Base-by-base conservation (phyloP, 2,113 vertebrate genomes). In the Myrmophylax atrothorax region DNA sequence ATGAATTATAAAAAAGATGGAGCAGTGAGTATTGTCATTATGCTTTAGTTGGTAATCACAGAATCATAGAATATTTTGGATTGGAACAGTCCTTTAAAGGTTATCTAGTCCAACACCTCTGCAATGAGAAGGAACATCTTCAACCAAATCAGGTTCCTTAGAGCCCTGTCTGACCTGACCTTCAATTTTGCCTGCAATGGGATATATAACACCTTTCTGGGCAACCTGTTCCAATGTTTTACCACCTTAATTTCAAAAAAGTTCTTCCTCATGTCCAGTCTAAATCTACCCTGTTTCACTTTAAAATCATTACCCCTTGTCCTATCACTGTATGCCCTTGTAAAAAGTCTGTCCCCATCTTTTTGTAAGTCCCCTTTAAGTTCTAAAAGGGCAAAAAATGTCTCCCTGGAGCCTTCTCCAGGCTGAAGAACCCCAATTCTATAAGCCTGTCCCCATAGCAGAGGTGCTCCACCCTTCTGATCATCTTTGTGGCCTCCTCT, bases 291-390 rank as follows among this genome's bases (percentile, higher is more conserved):
- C 4, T n/a, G 7, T 20, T 58, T 59, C 14, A 38, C 11, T 49
- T 79, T 62, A 84, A 60, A 93, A 19, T 7, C 28, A 18, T 40
- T 40, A 18, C 3, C 4, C 5, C 12, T 59, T 35, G 10, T 38
- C 16, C 12, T 49, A 8, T 44, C 1, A 2, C 35, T 14, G 11
- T 6, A 77, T 8, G 5, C 3, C 31, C 6, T 68, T 1, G 3
- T 37, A 62, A 68, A 72, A 62, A 13, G 7, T 42, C 14, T 67
- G 2, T 24, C 24, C 5, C 12, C 13, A 33, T 33, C 17, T 69
- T 69, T 74, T 33, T 18, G 20, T 24, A 55, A 35, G 12, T 3
- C 24, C 29, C 5, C 8, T 81, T 64, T 16, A 29, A 31, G 31
- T 50, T 37, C 1, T 50, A 18, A 31, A 60, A 37, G 11, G 38